Base-by-base conservation (phyloP, 2,888 invertebrate genomes). In the Pardosa pseudoannulata region DNA sequence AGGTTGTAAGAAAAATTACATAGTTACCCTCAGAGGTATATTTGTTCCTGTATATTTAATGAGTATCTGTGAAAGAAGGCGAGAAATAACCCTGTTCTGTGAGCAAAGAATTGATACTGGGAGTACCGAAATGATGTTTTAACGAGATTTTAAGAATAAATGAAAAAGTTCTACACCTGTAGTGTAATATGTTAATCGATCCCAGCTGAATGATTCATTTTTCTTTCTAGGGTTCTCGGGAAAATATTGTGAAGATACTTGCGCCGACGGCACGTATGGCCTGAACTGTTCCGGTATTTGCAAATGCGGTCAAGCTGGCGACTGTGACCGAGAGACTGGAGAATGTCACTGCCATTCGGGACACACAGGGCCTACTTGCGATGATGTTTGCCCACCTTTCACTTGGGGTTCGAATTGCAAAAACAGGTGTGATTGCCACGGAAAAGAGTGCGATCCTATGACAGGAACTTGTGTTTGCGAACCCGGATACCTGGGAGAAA, bases 361-460 rank as follows among this genome's bases (percentile, higher is more conserved):
- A 36, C 74, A 71, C n/a, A 76, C 75, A 13, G 82, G 82, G 87
- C 97, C 96, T 29, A 94, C 93, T 90, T 97, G 88, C 39, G 89
- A 88, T n/a, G 68, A 75, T 16, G 56, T 81, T 19, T 89, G 89
- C 29, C 62, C 87, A 0, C 50, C 71, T n/a, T 31, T 70, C 31
- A 79, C 79, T 41, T 88, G 79, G 13, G 74, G 79, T 13, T 76
- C 86, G n/a, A 71, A 78, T 9, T 81, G 88, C 31, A 75, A 74
- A 19, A 46, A 78, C 23, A 56, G 64, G 13, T 83, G 82, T 68
- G 73, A 86, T n/a, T 86, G 85, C 41, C 32, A 62, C 64, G 68
- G 68, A 16, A 13, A 29, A n/a, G 68, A 79, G 6, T 89, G 89
- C 67, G 68, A 88, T 62, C 73, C 74, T 11, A 70, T 88, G 13